Conservation (phyloP, 2,797 vertebrate species). For the Centroberyx gerrardi region DNA sequence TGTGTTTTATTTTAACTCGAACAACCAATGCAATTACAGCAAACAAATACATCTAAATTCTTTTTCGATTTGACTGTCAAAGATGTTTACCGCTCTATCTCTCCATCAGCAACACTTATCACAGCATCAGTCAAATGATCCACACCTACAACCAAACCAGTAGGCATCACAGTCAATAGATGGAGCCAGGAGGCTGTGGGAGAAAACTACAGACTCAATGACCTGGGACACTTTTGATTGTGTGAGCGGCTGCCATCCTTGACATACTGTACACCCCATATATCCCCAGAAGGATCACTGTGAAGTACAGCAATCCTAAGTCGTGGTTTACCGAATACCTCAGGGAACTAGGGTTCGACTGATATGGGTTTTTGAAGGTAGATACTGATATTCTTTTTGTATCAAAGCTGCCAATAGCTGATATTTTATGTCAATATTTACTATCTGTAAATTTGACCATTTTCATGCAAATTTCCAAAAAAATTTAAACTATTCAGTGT, state of each 20-base stretch:
- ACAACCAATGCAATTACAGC: background rate
- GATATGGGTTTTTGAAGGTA: background rate
- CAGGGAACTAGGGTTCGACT: constrained; percentile 1
- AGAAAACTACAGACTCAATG: constrained; percentile 14
- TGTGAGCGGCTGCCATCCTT: constrained; percentile 15
- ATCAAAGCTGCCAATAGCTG: background rate
- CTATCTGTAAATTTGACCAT: background rate
- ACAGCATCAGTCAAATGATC: background rate
- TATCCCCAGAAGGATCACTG: constrained; percentile 20
- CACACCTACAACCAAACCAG: background rate
- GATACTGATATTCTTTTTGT: background rate
- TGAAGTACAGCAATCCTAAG: constrained; percentile 3
- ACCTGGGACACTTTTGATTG: constrained; percentile 35
- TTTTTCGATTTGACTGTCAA: too few relatives aligned
- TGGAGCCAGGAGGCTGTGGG: constrained; percentile 45
- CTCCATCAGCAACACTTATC: background rate
- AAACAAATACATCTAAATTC: too few relatives aligned
- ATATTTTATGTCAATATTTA: constrained; percentile 2
- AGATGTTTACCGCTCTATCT: background rate
- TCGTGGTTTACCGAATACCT: constrained; percentile 31
- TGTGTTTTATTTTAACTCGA: constrained; percentile 14
- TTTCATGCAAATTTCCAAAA: too few relatives aligned
- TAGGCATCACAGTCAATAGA: constrained; percentile 33
- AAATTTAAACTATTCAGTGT: background rate
- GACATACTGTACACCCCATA: constrained; percentile 11